Evolutionary conservation across 2,113 vertebrate genomes (phyloP), one percentile per base, ranked within the genome.

Genomic region (Malurus alboscapulatus): DNA sequence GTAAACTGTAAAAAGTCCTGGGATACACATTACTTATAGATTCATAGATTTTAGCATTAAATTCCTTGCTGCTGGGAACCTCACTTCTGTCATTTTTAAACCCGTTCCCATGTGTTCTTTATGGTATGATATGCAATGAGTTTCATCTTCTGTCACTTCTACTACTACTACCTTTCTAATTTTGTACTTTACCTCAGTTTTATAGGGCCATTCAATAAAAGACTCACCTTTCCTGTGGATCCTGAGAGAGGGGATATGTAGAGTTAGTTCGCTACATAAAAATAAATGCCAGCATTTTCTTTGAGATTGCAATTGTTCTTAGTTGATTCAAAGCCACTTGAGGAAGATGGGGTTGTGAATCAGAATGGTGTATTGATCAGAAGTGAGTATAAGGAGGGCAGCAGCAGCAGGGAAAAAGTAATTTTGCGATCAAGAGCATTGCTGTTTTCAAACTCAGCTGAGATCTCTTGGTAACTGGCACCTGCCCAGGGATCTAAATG

Each of bases 381-480:
- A 76, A 75, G 11, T 1, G 3, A 54, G 30, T 4, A 3, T 19
- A 17, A 42, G 32, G 40, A 80, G 30, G 51, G 38, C 5, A 8
- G 47, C 72, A 87, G 54, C 72, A 77, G 72, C 47, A 84, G 67
- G 62, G 26, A 71, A 79, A 61, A 89, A 85, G 54, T 80, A 0
- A 44, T 91, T 94, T 94, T 68, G 36, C 67, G 68, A 54, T 82
- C 74, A 91, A 72, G 32, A 91, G 20, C 36, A 22, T 63, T 73
- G 63, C 71, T 91, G 71, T 91, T 95, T 91, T 54, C 67, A 94
- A 89, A 92, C 66, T 87, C 84, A 24, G 17, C 66, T 14, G 27
- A 84, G 62, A 50, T 87, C 42, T 68, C 10, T 51, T 36, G 47
- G 67, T 87, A 83, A 92, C 78, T 91, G 84, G 63, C 6, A 2